Conservation (phyloP, 2,113 vertebrate species). For the Calidris pygmaea region DNA sequence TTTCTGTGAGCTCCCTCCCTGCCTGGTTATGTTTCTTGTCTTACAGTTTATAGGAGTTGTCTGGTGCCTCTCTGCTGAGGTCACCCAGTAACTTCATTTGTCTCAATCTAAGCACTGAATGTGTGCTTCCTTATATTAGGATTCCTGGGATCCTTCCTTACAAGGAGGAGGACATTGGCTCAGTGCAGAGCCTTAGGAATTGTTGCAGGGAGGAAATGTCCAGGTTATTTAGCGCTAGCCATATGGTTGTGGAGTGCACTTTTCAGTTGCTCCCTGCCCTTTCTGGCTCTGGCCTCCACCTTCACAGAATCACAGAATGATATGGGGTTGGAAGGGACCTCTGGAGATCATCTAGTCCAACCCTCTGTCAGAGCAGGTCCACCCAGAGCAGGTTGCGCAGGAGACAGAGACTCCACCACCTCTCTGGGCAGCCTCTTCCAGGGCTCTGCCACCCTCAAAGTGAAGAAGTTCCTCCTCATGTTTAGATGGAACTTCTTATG, state of each 20-base stretch:
- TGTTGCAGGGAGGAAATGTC: neutral
- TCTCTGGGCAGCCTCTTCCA: no score
- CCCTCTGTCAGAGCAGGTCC: no score
- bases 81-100: neutral
- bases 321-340: no score
- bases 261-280: neutral
- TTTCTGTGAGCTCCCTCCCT: neutral
- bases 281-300: neutral
- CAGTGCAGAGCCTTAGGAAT: neutral
- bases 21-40: neutral
- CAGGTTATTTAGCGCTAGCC: neutral
- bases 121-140: neutral
- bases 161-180: neutral
- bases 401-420: no score
- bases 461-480: no score
- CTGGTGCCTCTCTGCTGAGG: accelerated
- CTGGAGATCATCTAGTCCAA: no score
- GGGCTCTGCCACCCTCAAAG: no score
- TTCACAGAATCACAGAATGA: no score
- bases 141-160: neutral
- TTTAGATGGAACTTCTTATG: no score
- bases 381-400: no score
- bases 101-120: neutral
- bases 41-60: accelerated
- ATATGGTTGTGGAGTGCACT: neutral